Evolutionary conservation across 2,888 invertebrate genomes (phyloP).

Genomic region (Tetranychus truncatus): DNA sequence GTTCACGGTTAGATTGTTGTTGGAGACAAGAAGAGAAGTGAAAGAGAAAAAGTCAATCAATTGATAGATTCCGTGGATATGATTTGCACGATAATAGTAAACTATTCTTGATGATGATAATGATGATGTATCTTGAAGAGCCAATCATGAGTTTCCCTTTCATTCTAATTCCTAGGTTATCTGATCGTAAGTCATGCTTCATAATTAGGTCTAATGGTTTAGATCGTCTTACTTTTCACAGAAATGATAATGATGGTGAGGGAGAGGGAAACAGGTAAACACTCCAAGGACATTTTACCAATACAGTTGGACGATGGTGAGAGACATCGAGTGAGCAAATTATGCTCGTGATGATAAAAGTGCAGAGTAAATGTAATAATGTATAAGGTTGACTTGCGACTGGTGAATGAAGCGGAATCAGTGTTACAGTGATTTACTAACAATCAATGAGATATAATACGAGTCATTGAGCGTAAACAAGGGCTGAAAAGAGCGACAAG

Average conservation of each 20-base stretch:
- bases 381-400: background rate
- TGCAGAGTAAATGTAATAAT: no score
- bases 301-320: background rate
- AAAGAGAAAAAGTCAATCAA: background rate
- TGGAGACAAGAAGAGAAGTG: no score
- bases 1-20: background rate
- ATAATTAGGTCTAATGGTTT: background rate
- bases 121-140: background rate
- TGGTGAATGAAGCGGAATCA: background rate
- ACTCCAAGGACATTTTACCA: background rate
- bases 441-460: slow-evolving; percentile 1
- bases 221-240: background rate
- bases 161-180: background rate
- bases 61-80: background rate
- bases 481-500: background rate
- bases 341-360: background rate
- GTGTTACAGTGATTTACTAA: background rate
- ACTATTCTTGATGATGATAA: background rate
- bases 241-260: background rate
- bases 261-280: background rate
- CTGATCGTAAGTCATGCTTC: background rate
- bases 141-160: background rate
- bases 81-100: background rate
- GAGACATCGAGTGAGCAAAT: background rate
- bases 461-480: slow-evolving; percentile 1